Evolutionary conservation across 2,888 invertebrate genomes (phyloP), one percentile per base, ranked within the genome.

Genomic region (Eretmocerus hayati): DNA sequence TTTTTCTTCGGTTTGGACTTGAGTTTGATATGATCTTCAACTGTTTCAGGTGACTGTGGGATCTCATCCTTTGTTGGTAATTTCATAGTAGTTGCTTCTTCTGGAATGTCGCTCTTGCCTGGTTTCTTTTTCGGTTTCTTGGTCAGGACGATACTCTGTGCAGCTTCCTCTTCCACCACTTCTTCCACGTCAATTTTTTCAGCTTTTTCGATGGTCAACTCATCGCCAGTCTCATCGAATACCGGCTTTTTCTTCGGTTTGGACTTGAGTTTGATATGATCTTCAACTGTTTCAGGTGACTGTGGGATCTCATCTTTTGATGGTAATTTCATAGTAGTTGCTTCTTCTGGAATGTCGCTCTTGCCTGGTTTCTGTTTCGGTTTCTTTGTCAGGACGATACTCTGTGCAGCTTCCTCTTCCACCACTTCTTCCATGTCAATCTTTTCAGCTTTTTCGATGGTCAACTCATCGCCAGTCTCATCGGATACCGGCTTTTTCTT

Each of bases 21-120:
- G 66, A 90, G 90, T 72, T 90, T 90, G 73, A 90, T 90, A 64
- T 90, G 90, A 61, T 89, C 87, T 75, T 90, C 89, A 69, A 86
- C 86, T 1, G 85, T 85, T 74, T 84, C 87, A 1, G 81, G 84
- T 5, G 75, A 72, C 70, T 82, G n/a, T 83, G 11, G 88, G 86
- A 59, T 85, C 81, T 71, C 89, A 88, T 32, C 85, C 88, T 0
- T 90, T 87, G 59, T 80, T 85, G 74, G 87, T 85, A 9, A 83
- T 80, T 63, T 85, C 86, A 1, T n/a, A n/a, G n/a, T n/a, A n/a
- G 73, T 64, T 18, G 75, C 59, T 56, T 78, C 76, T 49, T 76
- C 75, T 2, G 66, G 67, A 37, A 71, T 71, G 54, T 77, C 72
- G 46, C 70, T 67, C 2, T 46, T 47, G 4, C 57, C 56, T 1